Conservation (phyloP, 2,888 invertebrate genomes). For the Plagodis pulveraria region DNA sequence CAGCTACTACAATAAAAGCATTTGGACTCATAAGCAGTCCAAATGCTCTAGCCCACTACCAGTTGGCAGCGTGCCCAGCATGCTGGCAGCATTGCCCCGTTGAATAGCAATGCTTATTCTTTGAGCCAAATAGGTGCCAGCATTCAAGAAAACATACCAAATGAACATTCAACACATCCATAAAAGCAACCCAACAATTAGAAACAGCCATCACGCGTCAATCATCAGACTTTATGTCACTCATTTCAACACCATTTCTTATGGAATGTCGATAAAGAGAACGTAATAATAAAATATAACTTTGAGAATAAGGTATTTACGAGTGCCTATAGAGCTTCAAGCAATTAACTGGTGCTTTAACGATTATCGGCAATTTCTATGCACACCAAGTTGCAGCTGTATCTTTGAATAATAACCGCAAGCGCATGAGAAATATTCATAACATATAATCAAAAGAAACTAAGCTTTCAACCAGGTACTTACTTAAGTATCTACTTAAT, state of each 20-base stretch:
- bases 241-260: conserved; percentile 15
- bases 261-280: conserved; percentile 11
- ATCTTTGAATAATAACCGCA: conserved; percentile 5
- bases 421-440: conserved; percentile 10
- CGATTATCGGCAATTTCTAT: conserved; percentile 11
- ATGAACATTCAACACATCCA: background rate
- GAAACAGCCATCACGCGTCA: conserved; percentile 8
- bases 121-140: too few relatives aligned
- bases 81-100: too few relatives aligned
- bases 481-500: background rate
- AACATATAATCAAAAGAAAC: background rate
- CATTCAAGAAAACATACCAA: conserved; percentile 9
- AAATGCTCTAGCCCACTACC: too few relatives aligned
- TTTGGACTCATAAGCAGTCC: too few relatives aligned
- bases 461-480: background rate
- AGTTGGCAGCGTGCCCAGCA: too few relatives aligned
- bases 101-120: too few relatives aligned
- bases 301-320: conserved; percentile 9
- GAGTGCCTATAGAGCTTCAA: conserved; percentile 7
- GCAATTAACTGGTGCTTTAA: conserved; percentile 13
- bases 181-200: conserved; percentile 15
- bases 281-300: conserved; percentile 5
- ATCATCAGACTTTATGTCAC: conserved; percentile 22
- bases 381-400: conserved; percentile 6
- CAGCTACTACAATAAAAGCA: too few relatives aligned